Base-by-base conservation (phyloP, 37 sponge, comb jelly and placozoan genomes). In the Geodia barretti region DNA sequence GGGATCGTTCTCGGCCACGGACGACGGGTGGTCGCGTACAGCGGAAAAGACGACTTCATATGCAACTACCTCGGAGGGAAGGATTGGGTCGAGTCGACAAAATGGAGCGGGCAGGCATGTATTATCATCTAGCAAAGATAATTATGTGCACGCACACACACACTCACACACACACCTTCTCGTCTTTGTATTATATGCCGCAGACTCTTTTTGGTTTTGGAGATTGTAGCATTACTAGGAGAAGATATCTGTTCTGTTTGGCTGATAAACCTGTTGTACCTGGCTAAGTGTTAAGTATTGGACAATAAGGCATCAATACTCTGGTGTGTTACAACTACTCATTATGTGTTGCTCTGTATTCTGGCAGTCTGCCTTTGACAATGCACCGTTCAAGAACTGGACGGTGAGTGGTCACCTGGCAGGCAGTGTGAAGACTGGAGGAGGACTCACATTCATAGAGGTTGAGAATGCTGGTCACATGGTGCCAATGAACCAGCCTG, bases 401-500 rank as follows among this genome's bases (percentile, higher is more conserved):
- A 61, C 54, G 7, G 76, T 81, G 9, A 62, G 72, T 23, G 80
- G 77, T 2, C 9, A 26, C 25, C 60, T 69, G 39, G 90, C 79
- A 26, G 94, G 90, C 7, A 33, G 80, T 64, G 83, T 75, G 4
- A 84, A 82, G 79, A 70, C 60, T 26, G 77, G 64, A 35, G 84
- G 62, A 62, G 83, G 78, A 19, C 63, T 93, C 60, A 90, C 94
- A 32, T 93, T 90, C 78, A 30, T 90, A 20, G 80, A 39, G 21
- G 84, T 93, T 28, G 94, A 93, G 39, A 60, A 17, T 36, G 94
- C 94, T 63, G 94, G 94, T 36, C 94, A 93, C 80, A 89, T 93
- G 94, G 94, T 90, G 23, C 94, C 94, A 85, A 86, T 83, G 89
- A 87, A 95, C 83, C 96, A 95, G 64, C 93, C 93, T n/a, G 26